These are phyloP conservation scores for Cheiracanthium punctorium DNA, from an alignment of 2,888 invertebrate species.

Conservation along the genomic window DNA sequence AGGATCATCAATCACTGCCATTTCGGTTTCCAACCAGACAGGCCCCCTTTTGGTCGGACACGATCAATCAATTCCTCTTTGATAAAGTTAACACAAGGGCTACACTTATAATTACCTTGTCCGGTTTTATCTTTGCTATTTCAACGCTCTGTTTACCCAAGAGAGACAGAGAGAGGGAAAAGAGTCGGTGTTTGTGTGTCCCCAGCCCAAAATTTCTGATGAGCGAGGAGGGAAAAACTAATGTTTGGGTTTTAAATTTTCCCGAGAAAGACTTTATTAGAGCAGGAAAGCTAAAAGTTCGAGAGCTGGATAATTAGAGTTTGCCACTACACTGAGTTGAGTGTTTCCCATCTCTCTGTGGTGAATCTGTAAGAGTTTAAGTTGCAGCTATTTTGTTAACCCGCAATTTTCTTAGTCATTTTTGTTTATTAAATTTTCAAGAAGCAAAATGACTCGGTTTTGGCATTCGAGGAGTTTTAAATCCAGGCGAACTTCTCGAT, in stretches of 20 bases:
- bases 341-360: no score
- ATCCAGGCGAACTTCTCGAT: no score
- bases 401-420: no score
- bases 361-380: no score
- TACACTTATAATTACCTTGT: slow-evolving; percentile 8
- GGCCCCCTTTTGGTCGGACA: not conserved
- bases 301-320: no score
- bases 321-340: no score
- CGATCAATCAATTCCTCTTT: slow-evolving; percentile 11
- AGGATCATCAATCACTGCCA: slow-evolving; percentile 9
- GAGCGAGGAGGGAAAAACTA: not conserved
- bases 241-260: not conserved
- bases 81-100: slow-evolving; percentile 8
- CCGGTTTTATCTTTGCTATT: not conserved
- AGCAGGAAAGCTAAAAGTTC: not conserved
- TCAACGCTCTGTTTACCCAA: not conserved
- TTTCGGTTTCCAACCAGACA: not conserved
- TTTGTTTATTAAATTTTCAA: no score
- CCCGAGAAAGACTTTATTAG: not conserved
- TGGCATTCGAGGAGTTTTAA: no score
- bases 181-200: not conserved
- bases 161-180: no score
- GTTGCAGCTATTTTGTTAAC: no score
- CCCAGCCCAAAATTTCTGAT: no score
- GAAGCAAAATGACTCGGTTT: no score